phyloP scores from a whole-genome alignment of 2,797 vertebrate genomes.

The Spinus pinus region DNA sequence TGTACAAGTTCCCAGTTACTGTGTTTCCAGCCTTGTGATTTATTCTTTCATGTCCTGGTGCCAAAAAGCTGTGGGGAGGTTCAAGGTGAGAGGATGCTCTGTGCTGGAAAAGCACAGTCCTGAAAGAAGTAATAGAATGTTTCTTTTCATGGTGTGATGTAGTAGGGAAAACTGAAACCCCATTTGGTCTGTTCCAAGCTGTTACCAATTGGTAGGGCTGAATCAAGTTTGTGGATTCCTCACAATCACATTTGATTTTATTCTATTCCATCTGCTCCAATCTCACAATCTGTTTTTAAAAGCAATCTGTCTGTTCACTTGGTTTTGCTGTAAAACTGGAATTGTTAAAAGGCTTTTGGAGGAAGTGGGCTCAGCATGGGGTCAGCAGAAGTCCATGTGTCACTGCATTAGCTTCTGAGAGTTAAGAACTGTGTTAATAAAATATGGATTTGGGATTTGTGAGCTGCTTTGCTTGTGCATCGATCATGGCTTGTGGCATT shows the following conservation, averaged over 20 bases:
- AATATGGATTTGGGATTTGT: neutral
- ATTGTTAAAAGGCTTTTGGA: neutral
- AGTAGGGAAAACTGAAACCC: neutral
- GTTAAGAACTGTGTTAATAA: neutral
- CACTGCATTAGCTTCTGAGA: neutral
- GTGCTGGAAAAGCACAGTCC: neutral
- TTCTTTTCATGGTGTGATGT: neutral
- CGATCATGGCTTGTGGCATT: neutral
- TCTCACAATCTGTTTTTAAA: neutral
- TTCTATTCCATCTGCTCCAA: neutral
- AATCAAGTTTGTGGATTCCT: neutral
- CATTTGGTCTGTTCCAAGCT: neutral
- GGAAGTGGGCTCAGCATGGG: neutral
- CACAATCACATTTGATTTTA: neutral
- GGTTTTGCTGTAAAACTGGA: neutral
- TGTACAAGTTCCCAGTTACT: neutral
- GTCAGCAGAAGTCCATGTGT: neutral
- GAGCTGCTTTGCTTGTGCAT: neutral
- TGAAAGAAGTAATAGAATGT: neutral
- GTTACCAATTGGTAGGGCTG: neutral
- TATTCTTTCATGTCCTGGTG: accelerated
- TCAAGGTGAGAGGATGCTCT: neutral
- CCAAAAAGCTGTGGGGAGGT: neutral
- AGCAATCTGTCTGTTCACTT: neutral
- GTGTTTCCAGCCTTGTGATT: neutral